phyloP scores from a whole-genome alignment of 2,797 vertebrate genomes.

The Falco berigora region DNA sequence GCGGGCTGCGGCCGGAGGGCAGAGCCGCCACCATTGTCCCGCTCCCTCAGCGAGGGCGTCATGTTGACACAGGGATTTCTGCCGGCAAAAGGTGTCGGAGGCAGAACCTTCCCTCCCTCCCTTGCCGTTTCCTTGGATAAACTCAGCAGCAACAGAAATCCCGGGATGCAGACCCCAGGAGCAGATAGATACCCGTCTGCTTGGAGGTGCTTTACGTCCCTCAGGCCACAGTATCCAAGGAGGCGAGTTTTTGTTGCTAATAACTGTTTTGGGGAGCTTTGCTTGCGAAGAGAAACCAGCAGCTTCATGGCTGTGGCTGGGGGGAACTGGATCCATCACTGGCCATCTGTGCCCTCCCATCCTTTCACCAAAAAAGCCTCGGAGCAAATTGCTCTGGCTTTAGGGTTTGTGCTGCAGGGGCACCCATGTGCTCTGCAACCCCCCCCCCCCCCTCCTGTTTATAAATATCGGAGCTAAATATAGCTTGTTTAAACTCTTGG shows the following conservation, averaged over 20 bases:
- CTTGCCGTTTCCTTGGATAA: conserved; percentile 31
- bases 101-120: neutral
- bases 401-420: neutral
- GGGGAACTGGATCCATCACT: neutral
- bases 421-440: neutral
- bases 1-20: conserved; percentile 36
- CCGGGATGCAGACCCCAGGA: neutral
- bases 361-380: neutral
- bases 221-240: accelerated
- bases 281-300: neutral
- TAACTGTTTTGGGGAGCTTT: neutral
- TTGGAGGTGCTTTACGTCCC: neutral
- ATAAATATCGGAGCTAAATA: conserved; percentile 47
- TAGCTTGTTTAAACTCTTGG: conserved; percentile 47
- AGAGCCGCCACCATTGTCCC: conserved; percentile 49
- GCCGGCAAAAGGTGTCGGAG: conserved; percentile 23
- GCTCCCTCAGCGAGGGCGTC: conserved; percentile 25
- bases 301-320: neutral
- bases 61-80: conserved; percentile 60
- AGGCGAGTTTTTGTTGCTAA: neutral
- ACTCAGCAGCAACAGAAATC: neutral
- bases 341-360: neutral
- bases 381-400: neutral
- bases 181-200: neutral
- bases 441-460: conserved; percentile 11